A percentile compares a stretch with the other conserved stretches of the same genome.
Conservation (phyloP, 2,797 vertebrate species). For the Myotis vivesi region DNA sequence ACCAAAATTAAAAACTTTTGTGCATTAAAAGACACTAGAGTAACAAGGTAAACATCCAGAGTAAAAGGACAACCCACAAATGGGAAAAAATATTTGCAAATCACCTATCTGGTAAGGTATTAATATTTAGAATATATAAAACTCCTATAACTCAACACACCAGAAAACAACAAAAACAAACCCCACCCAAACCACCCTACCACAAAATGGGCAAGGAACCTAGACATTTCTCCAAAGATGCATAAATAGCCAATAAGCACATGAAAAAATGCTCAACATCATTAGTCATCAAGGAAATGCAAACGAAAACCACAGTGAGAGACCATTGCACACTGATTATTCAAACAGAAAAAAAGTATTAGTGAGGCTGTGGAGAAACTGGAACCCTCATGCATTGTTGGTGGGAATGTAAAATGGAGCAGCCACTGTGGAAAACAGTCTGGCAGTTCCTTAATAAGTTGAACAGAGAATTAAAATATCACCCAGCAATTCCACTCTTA, state of each 20-base stretch:
- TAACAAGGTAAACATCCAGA: neutral
- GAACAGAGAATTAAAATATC: neutral
- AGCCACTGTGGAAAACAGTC: neutral
- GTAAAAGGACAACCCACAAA: neutral
- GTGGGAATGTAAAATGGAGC: neutral
- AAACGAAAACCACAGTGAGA: neutral
- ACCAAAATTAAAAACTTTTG: neutral
- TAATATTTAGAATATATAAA: conserved; percentile 36
- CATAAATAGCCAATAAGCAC: neutral
- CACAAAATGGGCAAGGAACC: neutral
- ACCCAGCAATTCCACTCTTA: neutral
- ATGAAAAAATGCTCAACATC: neutral
- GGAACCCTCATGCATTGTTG: neutral
- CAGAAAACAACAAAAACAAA: too few relatives aligned
- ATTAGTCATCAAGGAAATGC: neutral
- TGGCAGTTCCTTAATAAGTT: neutral
- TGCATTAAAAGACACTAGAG: neutral
- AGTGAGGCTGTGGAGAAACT: neutral
- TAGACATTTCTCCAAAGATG: neutral
- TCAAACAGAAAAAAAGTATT: neutral
- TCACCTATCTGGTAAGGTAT: neutral
- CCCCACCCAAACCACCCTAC: neutral
- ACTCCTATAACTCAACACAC: neutral
- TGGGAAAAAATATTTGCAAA: neutral
- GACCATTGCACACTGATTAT: neutral